Conservation (phyloP, 2,888 invertebrate species). For the Ecdyonurus torrentis region DNA sequence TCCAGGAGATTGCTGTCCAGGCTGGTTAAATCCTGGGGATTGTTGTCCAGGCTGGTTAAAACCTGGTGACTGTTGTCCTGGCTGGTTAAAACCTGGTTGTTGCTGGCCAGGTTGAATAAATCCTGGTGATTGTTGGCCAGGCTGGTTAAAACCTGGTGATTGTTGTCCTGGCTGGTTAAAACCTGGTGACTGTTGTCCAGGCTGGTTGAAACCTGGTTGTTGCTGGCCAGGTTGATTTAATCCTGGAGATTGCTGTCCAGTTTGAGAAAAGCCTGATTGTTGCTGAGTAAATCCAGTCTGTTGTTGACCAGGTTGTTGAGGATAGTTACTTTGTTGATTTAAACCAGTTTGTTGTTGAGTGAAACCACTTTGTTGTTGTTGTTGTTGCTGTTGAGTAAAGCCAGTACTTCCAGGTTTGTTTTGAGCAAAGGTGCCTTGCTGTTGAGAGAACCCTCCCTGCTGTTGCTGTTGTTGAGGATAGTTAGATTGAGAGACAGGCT, state of each 20-base stretch:
- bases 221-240: conserved; percentile 6
- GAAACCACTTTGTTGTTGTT: not conserved
- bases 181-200: not conserved
- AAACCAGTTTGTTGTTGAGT: not conserved
- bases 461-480: no score
- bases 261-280: not conserved
- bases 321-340: conserved; percentile 15
- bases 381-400: no score
- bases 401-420: no score
- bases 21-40: not conserved
- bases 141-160: conserved; percentile 4
- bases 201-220: conserved; percentile 2
- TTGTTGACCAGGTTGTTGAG: conserved; percentile 20
- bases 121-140: conserved; percentile 5
- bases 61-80: conserved; percentile 17
- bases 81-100: conserved; percentile 14
- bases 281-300: conserved; percentile 6
- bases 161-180: conserved; percentile 6
- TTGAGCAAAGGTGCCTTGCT: no score
- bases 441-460: no score
- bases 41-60: conserved; percentile 4
- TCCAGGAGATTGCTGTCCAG: not conserved
- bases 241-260: conserved; percentile 3
- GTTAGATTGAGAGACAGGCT: no score
- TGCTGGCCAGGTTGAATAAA: not conserved